Base-by-base conservation (phyloP, 2,888 invertebrate genomes). In the Noctua janthe region DNA sequence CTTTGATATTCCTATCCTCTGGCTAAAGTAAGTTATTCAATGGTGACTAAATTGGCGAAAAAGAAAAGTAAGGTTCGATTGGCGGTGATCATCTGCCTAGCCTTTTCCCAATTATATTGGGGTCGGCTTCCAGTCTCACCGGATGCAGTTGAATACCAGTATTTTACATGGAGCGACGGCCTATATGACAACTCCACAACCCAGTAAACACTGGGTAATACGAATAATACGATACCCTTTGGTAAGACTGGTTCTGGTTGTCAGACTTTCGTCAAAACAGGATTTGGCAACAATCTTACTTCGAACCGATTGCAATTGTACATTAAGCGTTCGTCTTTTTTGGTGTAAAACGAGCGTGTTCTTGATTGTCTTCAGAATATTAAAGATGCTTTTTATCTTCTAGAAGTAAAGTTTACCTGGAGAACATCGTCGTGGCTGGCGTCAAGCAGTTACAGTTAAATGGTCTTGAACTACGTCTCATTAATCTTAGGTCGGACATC, bases 371-470 rank as follows among this genome's bases (percentile, higher is more conserved):
- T 62, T 62, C 62, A 15, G 62, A 62, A 62, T 59, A n/a, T 59
- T 59, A n/a, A n/a, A 59, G n/a, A 29, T 29, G 29, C 11, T 64
- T 66, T 39, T 66, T 67, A 35, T 29, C 0, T 76, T 86, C 11
- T 51, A 87, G 87, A 8, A 82, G 87, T 56, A 56, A 76, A 64
- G 49, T 87, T 43, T 64, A 49, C 13, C 13, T 87, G 64, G 64
- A 71, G 35, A 82, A 87, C 54, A 20, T 86, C 13, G 11, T 67
- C 15, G 15, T 87, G 43, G 6, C 49, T 54, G 86, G 86, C 59
- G 35, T 84, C 0, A 84, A 84, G 59, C 59, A 75, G 23, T 20
- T 87, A 0, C 1, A 69, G 54, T 10, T 87, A 15, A 23, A 74
- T 15, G 13, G 8, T 43, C 8, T 87, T 6, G 71, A 87, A 56